phyloP scores from a whole-genome alignment of 1,140 invertebrate genomes.

The Hycleus cichorii region DNA sequence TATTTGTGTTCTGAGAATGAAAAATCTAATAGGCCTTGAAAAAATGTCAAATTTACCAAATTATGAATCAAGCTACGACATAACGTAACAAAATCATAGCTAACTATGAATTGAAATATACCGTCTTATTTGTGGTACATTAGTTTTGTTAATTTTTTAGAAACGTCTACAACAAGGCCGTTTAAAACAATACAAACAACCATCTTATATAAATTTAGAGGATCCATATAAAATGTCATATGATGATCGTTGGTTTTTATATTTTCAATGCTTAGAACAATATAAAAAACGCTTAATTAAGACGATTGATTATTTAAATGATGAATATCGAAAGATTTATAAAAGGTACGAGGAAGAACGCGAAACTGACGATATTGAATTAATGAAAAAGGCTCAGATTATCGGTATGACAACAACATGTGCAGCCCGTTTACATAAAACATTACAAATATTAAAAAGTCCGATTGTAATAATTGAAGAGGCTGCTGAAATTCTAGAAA shows the following conservation, averaged over 20 bases:
- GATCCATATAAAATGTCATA: constrained; percentile 29
- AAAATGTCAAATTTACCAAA: no score
- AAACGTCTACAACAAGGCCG: no score
- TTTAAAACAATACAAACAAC: no score
- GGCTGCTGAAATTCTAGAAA: constrained; percentile 76
- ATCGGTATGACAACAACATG: constrained; percentile 74
- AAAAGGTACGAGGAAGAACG: constrained; percentile 37
- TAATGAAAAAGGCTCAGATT: constrained; percentile 42
- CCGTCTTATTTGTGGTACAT: no score
- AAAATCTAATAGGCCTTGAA: no score
- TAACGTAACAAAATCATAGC: no score
- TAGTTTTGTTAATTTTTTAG: no score
- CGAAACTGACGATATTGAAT: constrained; percentile 36
- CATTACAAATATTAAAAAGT: constrained; percentile 53
- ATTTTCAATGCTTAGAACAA: constrained; percentile 37
- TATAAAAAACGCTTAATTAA: constrained; percentile 36
- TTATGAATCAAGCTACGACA: no score
- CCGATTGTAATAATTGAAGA: constrained; percentile 75
- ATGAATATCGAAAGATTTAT: constrained; percentile 37
- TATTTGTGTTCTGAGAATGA: no score
- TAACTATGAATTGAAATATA: no score
- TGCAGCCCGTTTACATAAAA: constrained; percentile 58
- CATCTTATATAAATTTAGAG: constrained; percentile 4
- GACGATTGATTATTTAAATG: constrained; percentile 29
- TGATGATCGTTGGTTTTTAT: constrained; percentile 38